These are phyloP conservation scores for Thunnus albacares DNA, from an alignment of 2,797 vertebrate species.

Conservation along the genomic window DNA sequence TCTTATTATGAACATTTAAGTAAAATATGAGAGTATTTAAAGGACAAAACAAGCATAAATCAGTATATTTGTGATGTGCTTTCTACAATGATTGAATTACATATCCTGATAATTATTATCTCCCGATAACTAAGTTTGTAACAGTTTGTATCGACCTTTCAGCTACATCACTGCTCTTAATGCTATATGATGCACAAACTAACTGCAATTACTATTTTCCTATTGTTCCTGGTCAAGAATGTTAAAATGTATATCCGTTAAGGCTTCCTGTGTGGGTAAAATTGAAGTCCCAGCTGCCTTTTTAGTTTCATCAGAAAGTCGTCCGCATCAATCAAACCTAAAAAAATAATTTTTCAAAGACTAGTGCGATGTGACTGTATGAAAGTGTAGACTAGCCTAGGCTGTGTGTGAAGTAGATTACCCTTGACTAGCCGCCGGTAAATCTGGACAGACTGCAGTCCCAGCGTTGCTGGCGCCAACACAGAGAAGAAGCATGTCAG, in stretches of 20 bases:
- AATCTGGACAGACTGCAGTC: conserved; percentile 51
- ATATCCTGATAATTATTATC: background rate
- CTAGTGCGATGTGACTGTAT: conserved; percentile 31
- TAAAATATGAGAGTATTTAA: background rate
- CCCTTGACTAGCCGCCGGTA: conserved; percentile 57
- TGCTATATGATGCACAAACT: conserved; percentile 11
- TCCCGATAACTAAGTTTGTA: conserved; percentile 12
- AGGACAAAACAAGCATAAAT: background rate
- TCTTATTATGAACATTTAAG: conserved; percentile 3
- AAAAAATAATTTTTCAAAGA: conserved; percentile 52
- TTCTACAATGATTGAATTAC: background rate
- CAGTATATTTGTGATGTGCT: background rate
- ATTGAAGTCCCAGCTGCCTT: conserved; percentile 13
- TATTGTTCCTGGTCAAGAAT: conserved; percentile 20
- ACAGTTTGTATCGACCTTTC: background rate
- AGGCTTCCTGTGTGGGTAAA: conserved; percentile 25
- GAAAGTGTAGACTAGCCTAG: conserved; percentile 19
- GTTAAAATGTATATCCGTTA: conserved; percentile 23
- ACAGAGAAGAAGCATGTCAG: conserved; percentile 50
- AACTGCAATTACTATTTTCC: conserved; percentile 23
- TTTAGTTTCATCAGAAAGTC: conserved; percentile 45
- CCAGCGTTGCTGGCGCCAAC: conserved; percentile 33
- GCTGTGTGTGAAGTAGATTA: conserved; percentile 61
- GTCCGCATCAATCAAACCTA: conserved; percentile 47
- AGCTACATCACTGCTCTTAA: background rate